Evolutionary conservation across 1,140 invertebrate genomes (phyloP).

Genomic region (Drosophila fuyamai): DNA sequence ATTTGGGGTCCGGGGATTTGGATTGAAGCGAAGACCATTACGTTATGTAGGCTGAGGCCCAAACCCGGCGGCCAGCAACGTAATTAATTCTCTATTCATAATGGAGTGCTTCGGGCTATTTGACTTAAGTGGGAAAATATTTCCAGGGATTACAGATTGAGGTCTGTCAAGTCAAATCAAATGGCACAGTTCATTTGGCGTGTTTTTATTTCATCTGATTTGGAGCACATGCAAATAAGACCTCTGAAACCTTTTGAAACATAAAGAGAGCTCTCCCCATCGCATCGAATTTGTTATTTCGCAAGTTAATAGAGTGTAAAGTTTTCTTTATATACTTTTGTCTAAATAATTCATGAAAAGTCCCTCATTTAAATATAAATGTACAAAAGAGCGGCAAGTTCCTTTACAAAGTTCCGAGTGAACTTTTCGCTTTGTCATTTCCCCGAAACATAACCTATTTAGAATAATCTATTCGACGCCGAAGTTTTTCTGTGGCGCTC

Average conservation of each 20-base stretch:
- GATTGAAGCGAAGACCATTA: slow-evolving; percentile 22
- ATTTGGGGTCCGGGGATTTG: slow-evolving; percentile 29
- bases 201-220: not conserved
- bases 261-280: not conserved
- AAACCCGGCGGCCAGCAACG: slow-evolving; percentile 23
- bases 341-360: slow-evolving; percentile 41
- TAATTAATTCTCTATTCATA: slow-evolving; percentile 47
- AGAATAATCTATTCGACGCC: slow-evolving; percentile 32
- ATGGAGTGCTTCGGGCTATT: slow-evolving; percentile 6
- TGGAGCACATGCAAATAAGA: too few relatives aligned
- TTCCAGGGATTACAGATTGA: not conserved
- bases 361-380: slow-evolving; percentile 41
- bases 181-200: too few relatives aligned
- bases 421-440: slow-evolving; percentile 40
- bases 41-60: not conserved
- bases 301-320: slow-evolving; percentile 33
- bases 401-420: slow-evolving; percentile 11
- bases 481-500: slow-evolving; percentile 14
- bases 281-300: slow-evolving; percentile 17
- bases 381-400: slow-evolving; percentile 1
- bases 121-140: not conserved
- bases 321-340: slow-evolving; percentile 9
- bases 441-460: slow-evolving; percentile 44
- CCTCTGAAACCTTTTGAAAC: not conserved
- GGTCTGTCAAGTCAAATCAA: too few relatives aligned